A percentile compares a stretch with the other conserved stretches of the same genome.
phyloP scores from a whole-genome alignment of 2,888 invertebrate species.

The Diarsia dahlii region DNA sequence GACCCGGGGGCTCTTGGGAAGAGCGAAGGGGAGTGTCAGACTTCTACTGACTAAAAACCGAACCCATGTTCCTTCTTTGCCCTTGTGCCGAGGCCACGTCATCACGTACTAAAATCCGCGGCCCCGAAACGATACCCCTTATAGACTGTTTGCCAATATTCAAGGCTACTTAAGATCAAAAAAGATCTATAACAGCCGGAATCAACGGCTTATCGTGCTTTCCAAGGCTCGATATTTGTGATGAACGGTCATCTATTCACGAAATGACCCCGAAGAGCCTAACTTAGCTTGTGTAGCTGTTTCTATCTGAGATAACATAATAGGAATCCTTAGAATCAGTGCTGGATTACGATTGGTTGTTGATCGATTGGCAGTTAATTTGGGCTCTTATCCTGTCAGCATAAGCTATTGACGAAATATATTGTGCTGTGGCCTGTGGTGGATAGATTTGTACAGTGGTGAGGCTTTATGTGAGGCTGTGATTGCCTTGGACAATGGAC shows the following conservation, averaged over 20 bases:
- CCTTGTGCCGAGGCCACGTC: no score
- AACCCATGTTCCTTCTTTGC: no score
- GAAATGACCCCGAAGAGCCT: neutral
- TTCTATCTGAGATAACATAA: neutral
- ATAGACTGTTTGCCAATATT: neutral
- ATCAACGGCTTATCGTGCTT: neutral
- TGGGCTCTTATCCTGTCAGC: neutral
- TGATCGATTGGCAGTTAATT: conserved; percentile 7
- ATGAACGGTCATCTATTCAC: neutral
- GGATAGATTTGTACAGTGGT: neutral
- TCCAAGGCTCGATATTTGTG: neutral
- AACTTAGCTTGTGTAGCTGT: neutral
- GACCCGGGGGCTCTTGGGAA: no score
- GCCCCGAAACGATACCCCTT: neutral
- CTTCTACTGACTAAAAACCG: no score
- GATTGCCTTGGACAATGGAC: neutral
- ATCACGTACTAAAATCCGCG: no score
- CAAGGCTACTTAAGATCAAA: no score
- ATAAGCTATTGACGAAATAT: neutral
- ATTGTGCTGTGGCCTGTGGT: no score
- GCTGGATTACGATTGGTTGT: neutral
- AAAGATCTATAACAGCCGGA: neutral
- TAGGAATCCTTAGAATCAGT: neutral
- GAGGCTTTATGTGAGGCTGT: neutral
- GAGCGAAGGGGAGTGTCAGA: no score